Percentiles rank a stretch among this genome's conserved stretches.
Evolutionary conservation across 2,888 invertebrate genomes (phyloP).

Genomic region (Atherix ibis): DNA sequence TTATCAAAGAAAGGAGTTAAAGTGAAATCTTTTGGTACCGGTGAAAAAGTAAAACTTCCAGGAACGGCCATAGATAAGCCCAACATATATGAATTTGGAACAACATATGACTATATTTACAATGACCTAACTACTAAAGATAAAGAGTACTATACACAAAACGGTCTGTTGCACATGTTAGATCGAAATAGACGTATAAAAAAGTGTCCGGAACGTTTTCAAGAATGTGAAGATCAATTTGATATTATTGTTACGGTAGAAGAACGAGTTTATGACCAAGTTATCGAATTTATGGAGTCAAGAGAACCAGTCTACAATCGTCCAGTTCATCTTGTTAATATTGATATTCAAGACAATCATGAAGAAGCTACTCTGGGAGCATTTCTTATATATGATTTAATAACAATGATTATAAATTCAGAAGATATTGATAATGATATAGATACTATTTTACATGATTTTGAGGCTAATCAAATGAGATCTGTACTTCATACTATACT

Average conservation of each 20-base stretch:
- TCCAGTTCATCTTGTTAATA: conserved; percentile 91
- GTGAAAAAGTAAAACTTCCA: conserved; percentile 91
- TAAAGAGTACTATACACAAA: conserved; percentile 91
- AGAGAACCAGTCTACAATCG: conserved; percentile 65
- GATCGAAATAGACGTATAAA: conserved; percentile 95
- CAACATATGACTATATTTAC: conserved; percentile 91
- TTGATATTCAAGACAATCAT: conserved; percentile 98
- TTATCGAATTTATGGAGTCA: conserved; percentile 81
- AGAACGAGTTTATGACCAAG: conserved; percentile 97
- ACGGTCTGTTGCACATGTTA: conserved; percentile 94
- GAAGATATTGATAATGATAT: conserved; percentile 95
- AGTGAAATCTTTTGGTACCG: conserved; percentile 87
- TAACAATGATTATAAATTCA: conserved; percentile 71
- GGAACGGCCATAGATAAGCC: conserved; percentile 87
- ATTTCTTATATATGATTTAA: conserved; percentile 92
- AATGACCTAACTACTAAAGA: conserved; percentile 82
- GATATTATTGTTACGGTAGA: conserved; percentile 95
- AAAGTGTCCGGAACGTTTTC: conserved; percentile 85
- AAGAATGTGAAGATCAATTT: conserved; percentile 73
- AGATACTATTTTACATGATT: conserved; percentile 87
- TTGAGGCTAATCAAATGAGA: conserved; percentile 75
- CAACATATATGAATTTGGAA: conserved; percentile 93
- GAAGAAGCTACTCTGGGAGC: conserved; percentile 99
- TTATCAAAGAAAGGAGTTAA: conserved; percentile 92
- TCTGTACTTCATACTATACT: conserved; percentile 84